phyloP scores from a whole-genome alignment of 2,888 invertebrate species.

The Aplocera efformata region DNA sequence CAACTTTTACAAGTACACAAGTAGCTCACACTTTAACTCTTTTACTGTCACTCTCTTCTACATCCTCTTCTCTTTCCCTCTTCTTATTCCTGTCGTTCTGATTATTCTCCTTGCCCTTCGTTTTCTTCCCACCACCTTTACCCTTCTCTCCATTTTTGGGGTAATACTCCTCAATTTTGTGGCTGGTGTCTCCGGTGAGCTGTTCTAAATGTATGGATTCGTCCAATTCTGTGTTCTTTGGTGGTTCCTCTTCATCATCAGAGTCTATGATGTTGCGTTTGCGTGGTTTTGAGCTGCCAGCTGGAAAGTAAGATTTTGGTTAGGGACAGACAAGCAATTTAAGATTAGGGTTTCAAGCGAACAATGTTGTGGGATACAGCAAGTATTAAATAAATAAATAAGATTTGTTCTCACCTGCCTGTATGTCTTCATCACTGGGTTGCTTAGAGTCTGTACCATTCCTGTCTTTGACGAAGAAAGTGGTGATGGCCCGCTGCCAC shows the following conservation, averaged over 20 bases:
- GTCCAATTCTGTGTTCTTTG: constrained; percentile 53
- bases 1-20: too few species aligned
- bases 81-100: constrained; percentile 38
- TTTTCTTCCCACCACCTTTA: constrained; percentile 47
- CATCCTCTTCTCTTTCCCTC: constrained; percentile 35
- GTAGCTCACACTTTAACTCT: constrained; percentile 39
- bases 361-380: too few species aligned
- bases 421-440: constrained; percentile 14
- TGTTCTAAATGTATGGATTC: constrained; percentile 54
- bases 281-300: constrained; percentile 34
- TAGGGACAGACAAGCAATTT: too few species aligned
- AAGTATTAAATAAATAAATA: too few species aligned
- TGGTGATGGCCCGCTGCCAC: constrained; percentile 80
- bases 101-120: constrained; percentile 41
- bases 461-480: constrained; percentile 57
- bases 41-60: constrained; percentile 40
- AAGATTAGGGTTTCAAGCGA: too few species aligned
- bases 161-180: constrained; percentile 67
- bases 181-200: constrained; percentile 56
- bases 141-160: constrained; percentile 41
- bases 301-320: constrained; percentile 10
- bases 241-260: constrained; percentile 42
- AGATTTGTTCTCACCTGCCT: constrained; percentile 21
- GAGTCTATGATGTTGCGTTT: constrained; percentile 54
- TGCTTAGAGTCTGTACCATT: constrained; percentile 1